These are phyloP conservation scores for Tipula vernalis DNA, from an alignment of 2,888 invertebrate species.

Conservation along the genomic window DNA sequence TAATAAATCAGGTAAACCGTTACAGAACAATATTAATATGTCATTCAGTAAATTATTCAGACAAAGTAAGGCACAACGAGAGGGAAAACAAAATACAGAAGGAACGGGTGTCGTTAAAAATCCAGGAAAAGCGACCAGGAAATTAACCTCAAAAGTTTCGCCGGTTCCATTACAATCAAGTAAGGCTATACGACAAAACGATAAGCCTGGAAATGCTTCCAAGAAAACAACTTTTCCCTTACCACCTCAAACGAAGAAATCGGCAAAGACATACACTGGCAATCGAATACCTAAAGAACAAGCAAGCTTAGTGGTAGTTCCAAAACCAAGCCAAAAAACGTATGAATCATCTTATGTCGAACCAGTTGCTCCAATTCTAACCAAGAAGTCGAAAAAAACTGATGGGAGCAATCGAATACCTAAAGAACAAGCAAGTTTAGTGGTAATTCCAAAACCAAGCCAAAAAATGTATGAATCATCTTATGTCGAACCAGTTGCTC, in stretches of 20 bases:
- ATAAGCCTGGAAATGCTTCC: background rate
- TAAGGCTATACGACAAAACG: background rate
- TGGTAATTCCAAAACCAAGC: background rate
- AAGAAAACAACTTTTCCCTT: background rate
- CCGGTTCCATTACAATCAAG: background rate
- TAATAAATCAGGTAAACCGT: background rate
- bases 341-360: background rate
- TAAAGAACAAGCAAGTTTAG: background rate
- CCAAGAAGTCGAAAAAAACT: background rate
- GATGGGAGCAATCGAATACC: background rate
- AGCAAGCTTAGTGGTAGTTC: background rate
- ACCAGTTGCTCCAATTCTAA: too few species aligned
- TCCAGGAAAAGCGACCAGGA: background rate
- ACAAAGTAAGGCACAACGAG: background rate
- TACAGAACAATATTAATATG: background rate
- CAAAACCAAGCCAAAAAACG: background rate
- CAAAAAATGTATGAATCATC: background rate
- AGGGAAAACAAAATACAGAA: background rate
- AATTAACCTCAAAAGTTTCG: background rate
- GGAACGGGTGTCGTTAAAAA: background rate
- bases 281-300: background rate
- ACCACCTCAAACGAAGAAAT: background rate
- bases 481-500: too few species aligned
- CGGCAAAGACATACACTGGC: background rate
- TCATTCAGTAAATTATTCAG: background rate